These are phyloP conservation scores for Eupithecia dodoneata DNA, from an alignment of 2,888 invertebrate genomes.

Conservation along the genomic window DNA sequence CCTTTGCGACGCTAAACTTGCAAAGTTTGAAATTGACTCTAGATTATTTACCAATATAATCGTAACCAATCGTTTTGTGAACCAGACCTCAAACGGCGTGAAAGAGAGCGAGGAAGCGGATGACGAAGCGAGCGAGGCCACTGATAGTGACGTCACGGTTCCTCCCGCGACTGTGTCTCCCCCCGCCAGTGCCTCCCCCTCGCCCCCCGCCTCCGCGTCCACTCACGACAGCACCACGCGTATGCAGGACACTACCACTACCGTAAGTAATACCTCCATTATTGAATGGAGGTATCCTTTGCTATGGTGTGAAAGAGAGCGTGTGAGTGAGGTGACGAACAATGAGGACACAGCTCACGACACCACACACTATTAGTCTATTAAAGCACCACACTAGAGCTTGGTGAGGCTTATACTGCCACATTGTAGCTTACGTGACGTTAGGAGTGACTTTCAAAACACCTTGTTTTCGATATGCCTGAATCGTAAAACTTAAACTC, in stretches of 20 bases:
- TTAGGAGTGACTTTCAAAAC: too few relatives aligned
- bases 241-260: constrained; percentile 72
- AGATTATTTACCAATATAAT: constrained; percentile 35
- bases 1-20: too few relatives aligned
- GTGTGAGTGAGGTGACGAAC: not conserved
- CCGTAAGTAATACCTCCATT: constrained; percentile 53
- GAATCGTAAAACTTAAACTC: too few relatives aligned
- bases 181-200: constrained; percentile 57
- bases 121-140: constrained; percentile 72
- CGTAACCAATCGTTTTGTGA: not conserved
- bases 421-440: too few relatives aligned
- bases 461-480: too few relatives aligned
- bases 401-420: too few relatives aligned
- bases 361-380: too few relatives aligned
- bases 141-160: constrained; percentile 62
- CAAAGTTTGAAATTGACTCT: too few relatives aligned
- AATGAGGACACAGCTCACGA: not conserved
- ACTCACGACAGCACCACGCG: constrained; percentile 69
- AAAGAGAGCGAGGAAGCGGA: constrained; percentile 76
- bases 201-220: constrained; percentile 62
- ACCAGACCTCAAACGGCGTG: constrained; percentile 75
- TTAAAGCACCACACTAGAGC: too few relatives aligned
- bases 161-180: constrained; percentile 54
- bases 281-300: not conserved
- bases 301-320: constrained; percentile 2